Evolutionary conservation across 2,797 vertebrate genomes (phyloP).

Genomic region (Neomorphus geoffroyi): DNA sequence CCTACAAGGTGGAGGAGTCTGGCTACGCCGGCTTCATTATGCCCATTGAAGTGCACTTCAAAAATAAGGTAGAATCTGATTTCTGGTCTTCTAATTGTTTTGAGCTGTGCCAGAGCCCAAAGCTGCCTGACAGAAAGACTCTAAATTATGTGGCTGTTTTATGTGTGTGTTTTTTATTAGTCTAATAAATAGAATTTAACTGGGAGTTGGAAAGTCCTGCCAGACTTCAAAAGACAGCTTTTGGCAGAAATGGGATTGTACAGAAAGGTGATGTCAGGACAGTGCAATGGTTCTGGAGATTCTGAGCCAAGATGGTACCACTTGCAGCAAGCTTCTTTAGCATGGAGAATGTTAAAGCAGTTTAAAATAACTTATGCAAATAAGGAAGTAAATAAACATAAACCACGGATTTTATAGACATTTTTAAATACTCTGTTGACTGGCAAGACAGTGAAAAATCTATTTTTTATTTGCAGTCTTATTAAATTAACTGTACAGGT

Average conservation of each 20-base stretch:
- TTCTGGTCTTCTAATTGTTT: conserved; percentile 55
- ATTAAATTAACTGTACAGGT: not conserved
- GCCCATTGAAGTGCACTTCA: conserved; percentile 99
- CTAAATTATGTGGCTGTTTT: conserved; percentile 57
- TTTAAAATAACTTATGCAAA: not conserved
- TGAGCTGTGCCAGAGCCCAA: conserved; percentile 59
- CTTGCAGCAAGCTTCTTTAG: not conserved
- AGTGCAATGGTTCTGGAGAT: not conserved
- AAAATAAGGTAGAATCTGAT: conserved; percentile 89
- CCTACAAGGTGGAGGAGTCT: conserved; percentile 98
- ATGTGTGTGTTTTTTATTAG: conserved; percentile 68
- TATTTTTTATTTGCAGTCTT: not conserved
- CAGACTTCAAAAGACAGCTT: conserved; percentile 58
- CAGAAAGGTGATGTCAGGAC: conserved; percentile 43
- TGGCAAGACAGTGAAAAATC: not conserved
- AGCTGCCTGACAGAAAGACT: conserved; percentile 50
- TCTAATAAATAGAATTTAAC: conserved; percentile 66
- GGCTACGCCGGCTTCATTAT: conserved; percentile 98
- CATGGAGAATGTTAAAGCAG: not conserved
- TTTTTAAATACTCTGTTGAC: not conserved
- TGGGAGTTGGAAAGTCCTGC: conserved; percentile 56
- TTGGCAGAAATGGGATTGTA: conserved; percentile 27
- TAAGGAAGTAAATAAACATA: not conserved
- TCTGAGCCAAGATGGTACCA: not conserved
- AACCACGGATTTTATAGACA: not conserved